phyloP scores from a whole-genome alignment of 2,888 invertebrate species.

The Tinea pellionella region DNA sequence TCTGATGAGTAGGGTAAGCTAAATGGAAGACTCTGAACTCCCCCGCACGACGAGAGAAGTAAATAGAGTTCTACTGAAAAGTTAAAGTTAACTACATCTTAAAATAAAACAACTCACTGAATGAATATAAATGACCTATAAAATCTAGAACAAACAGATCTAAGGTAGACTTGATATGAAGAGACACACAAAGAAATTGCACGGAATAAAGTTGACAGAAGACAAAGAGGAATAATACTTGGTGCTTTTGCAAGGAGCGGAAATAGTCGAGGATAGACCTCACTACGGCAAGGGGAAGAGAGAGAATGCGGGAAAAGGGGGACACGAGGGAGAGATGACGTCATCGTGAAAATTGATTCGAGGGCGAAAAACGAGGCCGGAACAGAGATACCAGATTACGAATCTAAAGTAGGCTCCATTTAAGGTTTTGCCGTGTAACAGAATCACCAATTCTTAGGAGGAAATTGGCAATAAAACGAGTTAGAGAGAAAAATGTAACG shows the following conservation, averaged over 20 bases:
- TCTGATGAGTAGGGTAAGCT: too few species aligned
- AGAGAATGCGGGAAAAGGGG: conserved; percentile 20
- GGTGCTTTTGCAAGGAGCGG: conserved; percentile 38
- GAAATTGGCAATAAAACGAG: too few species aligned
- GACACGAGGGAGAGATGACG: conserved; percentile 28
- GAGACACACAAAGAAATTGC: too few species aligned
- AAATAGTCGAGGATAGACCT: conserved; percentile 30
- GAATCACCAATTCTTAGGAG: too few species aligned
- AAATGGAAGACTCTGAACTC: too few species aligned
- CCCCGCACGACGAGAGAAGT: too few species aligned
- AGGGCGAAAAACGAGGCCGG: conserved; percentile 58
- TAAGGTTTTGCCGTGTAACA: too few species aligned
- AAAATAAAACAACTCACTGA: too few species aligned
- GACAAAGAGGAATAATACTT: conserved; percentile 23
- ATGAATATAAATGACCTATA: too few species aligned
- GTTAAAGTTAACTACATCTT: too few species aligned
- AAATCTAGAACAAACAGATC: neutral
- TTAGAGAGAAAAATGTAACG: too few species aligned
- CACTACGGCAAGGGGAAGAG: conserved; percentile 19
- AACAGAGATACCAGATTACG: conserved; percentile 18
- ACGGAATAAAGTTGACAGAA: neutral
- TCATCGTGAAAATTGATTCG: conserved; percentile 62
- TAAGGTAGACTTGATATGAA: neutral
- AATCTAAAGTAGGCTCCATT: neutral
- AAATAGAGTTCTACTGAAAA: too few species aligned